phyloP scores from a whole-genome alignment of 2,797 vertebrate species.

The Lacerta viridis region DNA sequence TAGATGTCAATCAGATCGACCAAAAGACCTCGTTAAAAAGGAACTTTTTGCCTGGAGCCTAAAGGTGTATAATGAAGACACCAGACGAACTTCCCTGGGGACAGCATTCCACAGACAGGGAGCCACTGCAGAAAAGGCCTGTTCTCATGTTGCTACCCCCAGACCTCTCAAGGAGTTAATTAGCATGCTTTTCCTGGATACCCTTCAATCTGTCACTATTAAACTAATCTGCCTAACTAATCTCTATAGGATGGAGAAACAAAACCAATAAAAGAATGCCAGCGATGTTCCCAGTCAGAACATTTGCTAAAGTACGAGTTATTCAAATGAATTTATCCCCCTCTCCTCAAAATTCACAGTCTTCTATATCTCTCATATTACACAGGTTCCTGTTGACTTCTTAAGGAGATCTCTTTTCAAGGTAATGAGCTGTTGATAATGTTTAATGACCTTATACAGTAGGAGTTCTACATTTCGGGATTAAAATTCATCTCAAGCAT shows the following conservation, averaged over 20 bases:
- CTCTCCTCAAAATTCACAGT: not conserved
- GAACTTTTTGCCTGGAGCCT: too few species aligned
- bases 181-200: not conserved
- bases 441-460: slow-evolving; percentile 37
- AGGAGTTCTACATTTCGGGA: not conserved
- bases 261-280: not conserved
- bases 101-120: too few species aligned
- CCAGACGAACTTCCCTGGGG: too few species aligned
- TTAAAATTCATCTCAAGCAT: slow-evolving; percentile 34
- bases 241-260: not conserved
- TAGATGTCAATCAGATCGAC: too few species aligned
- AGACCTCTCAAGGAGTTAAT: not conserved
- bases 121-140: too few species aligned
- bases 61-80: too few species aligned
- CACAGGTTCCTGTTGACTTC: slow-evolving; percentile 21
- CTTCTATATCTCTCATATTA: not conserved
- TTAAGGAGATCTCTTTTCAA: slow-evolving; percentile 41
- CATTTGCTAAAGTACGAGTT: not conserved
- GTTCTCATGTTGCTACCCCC: too few species aligned
- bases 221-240: not conserved
- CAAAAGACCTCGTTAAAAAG: too few species aligned
- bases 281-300: fast-evolving
- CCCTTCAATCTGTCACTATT: not conserved
- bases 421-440: slow-evolving; percentile 43
- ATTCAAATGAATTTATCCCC: not conserved